Evolutionary conservation across 2,888 invertebrate genomes (phyloP).

Genomic region (Sphaerophoria rueppellii): DNA sequence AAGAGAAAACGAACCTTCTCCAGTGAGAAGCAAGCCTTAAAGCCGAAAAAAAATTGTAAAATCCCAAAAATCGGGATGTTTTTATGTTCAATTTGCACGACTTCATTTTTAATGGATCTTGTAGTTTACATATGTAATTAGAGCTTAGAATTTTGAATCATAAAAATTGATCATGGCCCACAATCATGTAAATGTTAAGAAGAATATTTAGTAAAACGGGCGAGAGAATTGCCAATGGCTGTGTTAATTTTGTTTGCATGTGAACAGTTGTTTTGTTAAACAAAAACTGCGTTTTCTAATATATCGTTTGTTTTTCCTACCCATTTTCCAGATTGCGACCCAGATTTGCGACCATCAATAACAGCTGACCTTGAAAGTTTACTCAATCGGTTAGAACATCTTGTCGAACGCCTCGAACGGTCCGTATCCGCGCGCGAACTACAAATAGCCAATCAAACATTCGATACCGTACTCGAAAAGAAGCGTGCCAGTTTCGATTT

Average conservation of each 20-base stretch:
- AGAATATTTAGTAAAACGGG: no score
- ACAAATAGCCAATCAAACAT: conserved; percentile 78
- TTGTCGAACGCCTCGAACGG: conserved; percentile 88
- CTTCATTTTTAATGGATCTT: no score
- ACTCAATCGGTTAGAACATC: conserved; percentile 88
- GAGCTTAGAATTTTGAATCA: no score
- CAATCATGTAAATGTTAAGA: no score
- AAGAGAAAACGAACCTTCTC: no score
- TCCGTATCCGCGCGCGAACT: conserved; percentile 80
- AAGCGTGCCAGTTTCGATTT: conserved; percentile 77
- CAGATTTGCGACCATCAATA: conserved; percentile 83
- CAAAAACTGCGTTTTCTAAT: conserved; percentile 14
- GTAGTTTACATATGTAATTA: no score
- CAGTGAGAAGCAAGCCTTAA: no score
- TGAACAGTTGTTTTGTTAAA: no score
- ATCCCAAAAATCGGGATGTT: not conserved
- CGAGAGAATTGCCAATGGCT: no score
- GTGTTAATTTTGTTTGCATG: no score
- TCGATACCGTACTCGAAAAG: conserved; percentile 77
- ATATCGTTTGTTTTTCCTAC: not conserved
- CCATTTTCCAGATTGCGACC: conserved; percentile 82
- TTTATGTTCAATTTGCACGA: conserved; percentile 27
- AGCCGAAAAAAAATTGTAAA: no score
- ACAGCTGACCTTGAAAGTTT: conserved; percentile 86
- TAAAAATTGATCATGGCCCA: no score